phyloP scores from a whole-genome alignment of 2,888 invertebrate species.

The Sminthurides aquaticus region DNA sequence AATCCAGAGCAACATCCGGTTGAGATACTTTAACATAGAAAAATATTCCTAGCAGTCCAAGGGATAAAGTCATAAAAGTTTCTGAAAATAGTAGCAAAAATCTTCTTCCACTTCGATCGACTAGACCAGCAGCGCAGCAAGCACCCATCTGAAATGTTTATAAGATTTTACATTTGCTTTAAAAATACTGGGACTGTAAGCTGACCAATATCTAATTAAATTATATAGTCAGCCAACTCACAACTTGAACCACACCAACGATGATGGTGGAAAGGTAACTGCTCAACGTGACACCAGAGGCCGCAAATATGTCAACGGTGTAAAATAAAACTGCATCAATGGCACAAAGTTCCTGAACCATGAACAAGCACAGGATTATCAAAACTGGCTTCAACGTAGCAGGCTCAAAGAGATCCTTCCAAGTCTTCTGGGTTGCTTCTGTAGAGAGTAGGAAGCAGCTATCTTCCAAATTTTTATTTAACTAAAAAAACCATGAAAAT shows the following conservation, averaged over 20 bases:
- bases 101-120: constrained; percentile 58
- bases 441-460: constrained; percentile 15
- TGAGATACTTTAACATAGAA: constrained; percentile 52
- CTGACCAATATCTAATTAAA: not conserved
- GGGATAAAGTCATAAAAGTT: constrained; percentile 52
- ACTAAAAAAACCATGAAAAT: constrained; percentile 22
- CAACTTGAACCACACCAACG: constrained; percentile 71
- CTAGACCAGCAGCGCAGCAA: constrained; percentile 54
- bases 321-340: constrained; percentile 38
- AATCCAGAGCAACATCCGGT: constrained; percentile 50
- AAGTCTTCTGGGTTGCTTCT: constrained; percentile 25
- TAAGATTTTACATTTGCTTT: not conserved
- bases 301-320: constrained; percentile 38
- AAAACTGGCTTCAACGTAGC: constrained; percentile 30
- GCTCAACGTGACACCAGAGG: constrained; percentile 22
- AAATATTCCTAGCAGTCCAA: constrained; percentile 54
- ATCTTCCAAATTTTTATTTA: constrained; percentile 32
- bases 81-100: constrained; percentile 57
- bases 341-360: constrained; percentile 35
- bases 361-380: constrained; percentile 34
- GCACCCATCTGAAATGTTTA: constrained; percentile 48
- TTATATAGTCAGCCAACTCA: constrained; percentile 41
- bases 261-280: constrained; percentile 61
- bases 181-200: not conserved
- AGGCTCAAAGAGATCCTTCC: constrained; percentile 29